Evolutionary conservation across 2,888 invertebrate genomes (phyloP).

Genomic region (Cantharis flavilabris): DNA sequence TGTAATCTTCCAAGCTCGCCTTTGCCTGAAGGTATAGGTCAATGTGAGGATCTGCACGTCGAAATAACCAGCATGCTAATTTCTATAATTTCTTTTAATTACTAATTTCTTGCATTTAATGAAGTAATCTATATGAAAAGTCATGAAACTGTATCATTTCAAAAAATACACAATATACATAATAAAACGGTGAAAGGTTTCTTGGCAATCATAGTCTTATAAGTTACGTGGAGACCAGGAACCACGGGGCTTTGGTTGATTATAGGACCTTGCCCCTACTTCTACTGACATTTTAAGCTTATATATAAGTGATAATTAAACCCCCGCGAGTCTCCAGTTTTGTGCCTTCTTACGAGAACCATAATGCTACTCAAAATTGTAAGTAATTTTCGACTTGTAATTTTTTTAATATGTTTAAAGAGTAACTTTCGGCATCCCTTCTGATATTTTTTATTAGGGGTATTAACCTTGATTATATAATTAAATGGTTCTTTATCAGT

Average conservation of each 20-base stretch:
- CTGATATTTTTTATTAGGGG: background rate
- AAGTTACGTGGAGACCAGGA: conserved; percentile 43
- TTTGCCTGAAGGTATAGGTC: background rate
- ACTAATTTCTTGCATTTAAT: background rate
- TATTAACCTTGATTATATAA: conserved; percentile 5
- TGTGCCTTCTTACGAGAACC: conserved; percentile 45
- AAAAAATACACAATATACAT: conserved; percentile 20
- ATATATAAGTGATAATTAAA: conserved; percentile 52
- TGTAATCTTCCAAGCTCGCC: background rate
- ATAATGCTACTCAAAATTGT: conserved; percentile 53
- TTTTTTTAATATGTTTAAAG: background rate
- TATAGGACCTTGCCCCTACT: conserved; percentile 55
- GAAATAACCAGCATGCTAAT: background rate
- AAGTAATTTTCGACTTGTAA: conserved; percentile 41
- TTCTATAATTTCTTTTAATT: background rate
- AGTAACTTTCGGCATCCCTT: background rate
- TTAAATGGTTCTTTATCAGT: background rate
- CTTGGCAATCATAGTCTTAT: conserved; percentile 29
- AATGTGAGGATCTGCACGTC: background rate
- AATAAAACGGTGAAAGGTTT: conserved; percentile 37
- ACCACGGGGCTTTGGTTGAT: conserved; percentile 47
- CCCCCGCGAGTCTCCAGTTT: conserved; percentile 54
- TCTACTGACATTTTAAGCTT: conserved; percentile 39
- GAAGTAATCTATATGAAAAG: background rate
- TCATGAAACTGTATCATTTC: background rate